Conservation (phyloP, 1,140 invertebrate genomes). For the Adoxophyes honmai region DNA sequence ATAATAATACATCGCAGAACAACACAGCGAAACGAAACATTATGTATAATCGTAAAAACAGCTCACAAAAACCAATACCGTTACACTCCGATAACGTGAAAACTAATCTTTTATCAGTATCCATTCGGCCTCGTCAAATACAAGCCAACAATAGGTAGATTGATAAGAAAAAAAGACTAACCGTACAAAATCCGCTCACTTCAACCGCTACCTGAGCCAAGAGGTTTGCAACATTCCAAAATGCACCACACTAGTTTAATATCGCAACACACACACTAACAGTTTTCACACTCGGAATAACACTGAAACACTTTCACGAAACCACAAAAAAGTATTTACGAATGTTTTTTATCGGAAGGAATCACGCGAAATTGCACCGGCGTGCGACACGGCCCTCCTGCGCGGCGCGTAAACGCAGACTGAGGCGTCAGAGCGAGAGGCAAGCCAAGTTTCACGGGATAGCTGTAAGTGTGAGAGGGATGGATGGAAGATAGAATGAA, state of each 20-base stretch:
- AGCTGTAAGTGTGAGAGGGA: slow-evolving; percentile 27
- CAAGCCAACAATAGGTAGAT: slow-evolving; percentile 27
- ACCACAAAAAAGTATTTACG: slow-evolving; percentile 43
- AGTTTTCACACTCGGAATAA: slow-evolving; percentile 38
- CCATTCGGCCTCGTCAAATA: slow-evolving; percentile 16
- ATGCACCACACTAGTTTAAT: slow-evolving; percentile 45
- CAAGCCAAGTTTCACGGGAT: slow-evolving; percentile 24
- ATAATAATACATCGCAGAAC: neutral
- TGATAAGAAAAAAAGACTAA: slow-evolving; percentile 53
- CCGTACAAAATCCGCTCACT: slow-evolving; percentile 54
- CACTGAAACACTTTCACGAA: slow-evolving; percentile 47
- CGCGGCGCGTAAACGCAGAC: slow-evolving; percentile 31
- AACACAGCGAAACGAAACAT: neutral
- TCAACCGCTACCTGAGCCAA: slow-evolving; percentile 32
- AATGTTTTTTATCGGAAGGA: slow-evolving; percentile 65
- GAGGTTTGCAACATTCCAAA: slow-evolving; percentile 57
- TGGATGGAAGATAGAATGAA: slow-evolving; percentile 36
- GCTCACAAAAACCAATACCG: slow-evolving; percentile 5
- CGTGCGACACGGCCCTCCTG: slow-evolving; percentile 29
- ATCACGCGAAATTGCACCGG: slow-evolving; percentile 32
- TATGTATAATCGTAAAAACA: neutral
- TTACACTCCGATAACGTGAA: slow-evolving; percentile 20
- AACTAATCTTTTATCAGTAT: slow-evolving; percentile 19
- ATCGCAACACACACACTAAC: slow-evolving; percentile 32
- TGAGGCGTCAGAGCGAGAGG: slow-evolving; percentile 50